phyloP scores from a whole-genome alignment of 2,888 invertebrate species.

The Venusia cambrica region DNA sequence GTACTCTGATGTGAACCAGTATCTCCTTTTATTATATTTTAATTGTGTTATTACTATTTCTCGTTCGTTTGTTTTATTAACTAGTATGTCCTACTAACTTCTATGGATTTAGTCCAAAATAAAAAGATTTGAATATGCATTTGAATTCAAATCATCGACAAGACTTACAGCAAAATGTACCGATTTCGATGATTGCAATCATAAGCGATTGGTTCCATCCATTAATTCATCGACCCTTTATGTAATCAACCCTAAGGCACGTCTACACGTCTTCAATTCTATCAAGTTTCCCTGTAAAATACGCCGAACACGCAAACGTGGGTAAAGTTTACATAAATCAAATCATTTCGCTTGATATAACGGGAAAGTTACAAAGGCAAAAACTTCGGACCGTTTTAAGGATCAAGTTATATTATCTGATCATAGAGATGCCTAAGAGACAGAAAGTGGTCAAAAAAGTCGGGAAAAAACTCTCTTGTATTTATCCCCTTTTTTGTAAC shows the following conservation, averaged over 20 bases:
- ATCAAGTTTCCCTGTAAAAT: slow-evolving; percentile 17
- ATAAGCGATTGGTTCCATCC: slow-evolving; percentile 2
- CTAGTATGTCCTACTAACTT: no score
- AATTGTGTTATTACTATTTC: no score
- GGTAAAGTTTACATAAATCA: slow-evolving; percentile 21
- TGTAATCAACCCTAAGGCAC: slow-evolving; percentile 11
- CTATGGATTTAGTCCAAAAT: no score
- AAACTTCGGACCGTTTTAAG: slow-evolving; percentile 17
- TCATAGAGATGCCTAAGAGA: slow-evolving; percentile 1
- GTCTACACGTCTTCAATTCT: slow-evolving; percentile 10
- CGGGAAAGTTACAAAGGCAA: slow-evolving; percentile 21
- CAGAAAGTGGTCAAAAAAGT: no score
- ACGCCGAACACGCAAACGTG: slow-evolving; percentile 11
- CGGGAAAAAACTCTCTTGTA: no score
- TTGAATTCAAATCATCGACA: no score
- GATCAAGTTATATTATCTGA: slow-evolving; percentile 22
- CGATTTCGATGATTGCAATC: neutral
- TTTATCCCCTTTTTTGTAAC: no score
- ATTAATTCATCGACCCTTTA: slow-evolving; percentile 6
- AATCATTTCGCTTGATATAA: slow-evolving; percentile 23
- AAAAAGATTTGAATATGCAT: no score
- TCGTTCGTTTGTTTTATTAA: no score
- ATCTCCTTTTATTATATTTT: no score
- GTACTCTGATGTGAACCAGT: no score
- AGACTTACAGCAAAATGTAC: no score